Evolutionary conservation across 2,113 vertebrate genomes (phyloP).

Genomic region (Dicerorhinus sumatrensis): DNA sequence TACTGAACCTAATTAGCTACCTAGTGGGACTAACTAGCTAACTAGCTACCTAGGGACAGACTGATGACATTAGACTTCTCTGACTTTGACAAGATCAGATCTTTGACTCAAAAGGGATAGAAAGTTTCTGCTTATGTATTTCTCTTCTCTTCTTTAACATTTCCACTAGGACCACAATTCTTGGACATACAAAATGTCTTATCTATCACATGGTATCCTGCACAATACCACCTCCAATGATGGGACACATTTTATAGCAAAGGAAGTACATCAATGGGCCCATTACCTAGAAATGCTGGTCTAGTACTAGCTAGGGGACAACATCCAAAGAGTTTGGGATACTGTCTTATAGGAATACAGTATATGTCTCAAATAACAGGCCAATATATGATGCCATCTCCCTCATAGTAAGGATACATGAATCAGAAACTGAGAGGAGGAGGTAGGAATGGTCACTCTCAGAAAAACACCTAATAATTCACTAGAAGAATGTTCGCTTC

Average conservation of each 20-base stretch:
- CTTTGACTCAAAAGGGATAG: background rate
- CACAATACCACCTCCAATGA: background rate
- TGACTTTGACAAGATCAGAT: background rate
- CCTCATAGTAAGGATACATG: background rate
- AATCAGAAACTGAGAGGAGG: background rate
- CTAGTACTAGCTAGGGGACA: background rate
- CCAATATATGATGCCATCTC: background rate
- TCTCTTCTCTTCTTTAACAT: background rate
- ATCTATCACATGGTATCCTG: background rate
- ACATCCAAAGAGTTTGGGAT: background rate
- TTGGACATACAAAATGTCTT: background rate
- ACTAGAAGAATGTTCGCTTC: background rate
- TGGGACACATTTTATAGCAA: background rate
- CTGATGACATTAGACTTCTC: background rate
- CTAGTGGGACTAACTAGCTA: too few relatives aligned
- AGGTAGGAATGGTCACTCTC: background rate
- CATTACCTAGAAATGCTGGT: background rate
- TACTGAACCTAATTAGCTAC: background rate
- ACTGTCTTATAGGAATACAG: background rate
- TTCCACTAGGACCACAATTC: conserved; percentile 14
- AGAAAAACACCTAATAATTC: background rate
- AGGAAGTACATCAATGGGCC: background rate
- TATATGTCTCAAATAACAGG: background rate
- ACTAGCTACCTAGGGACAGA: background rate
- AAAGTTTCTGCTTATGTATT: background rate